Evolutionary conservation across 2,113 vertebrate species (phyloP).

Genomic region (Aix galericulata): DNA sequence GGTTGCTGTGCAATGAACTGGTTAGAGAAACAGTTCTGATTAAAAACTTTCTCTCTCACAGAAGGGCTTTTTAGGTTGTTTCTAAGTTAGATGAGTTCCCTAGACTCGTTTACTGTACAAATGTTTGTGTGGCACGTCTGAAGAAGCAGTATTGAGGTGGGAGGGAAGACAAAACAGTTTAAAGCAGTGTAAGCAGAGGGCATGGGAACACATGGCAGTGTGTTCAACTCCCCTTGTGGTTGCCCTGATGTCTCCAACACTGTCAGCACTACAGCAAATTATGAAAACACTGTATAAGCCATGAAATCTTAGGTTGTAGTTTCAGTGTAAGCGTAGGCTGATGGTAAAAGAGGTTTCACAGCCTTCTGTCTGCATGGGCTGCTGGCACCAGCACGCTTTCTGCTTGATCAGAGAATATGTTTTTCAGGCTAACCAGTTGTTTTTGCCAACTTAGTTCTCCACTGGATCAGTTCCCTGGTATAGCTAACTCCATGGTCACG

Average conservation of each 20-base stretch:
- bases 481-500: constrained; percentile 1
- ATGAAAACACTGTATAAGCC: not conserved
- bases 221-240: not conserved
- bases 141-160: not conserved
- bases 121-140: fast-evolving
- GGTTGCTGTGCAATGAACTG: not conserved
- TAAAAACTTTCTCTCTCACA: not conserved
- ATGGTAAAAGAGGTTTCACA: constrained; percentile 48
- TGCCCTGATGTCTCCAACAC: not conserved
- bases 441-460: constrained; percentile 48
- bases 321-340: constrained; percentile 40
- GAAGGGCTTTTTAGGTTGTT: not conserved
- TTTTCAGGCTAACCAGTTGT: constrained; percentile 37
- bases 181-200: not conserved
- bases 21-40: not conserved
- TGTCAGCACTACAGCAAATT: not conserved
- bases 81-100: not conserved
- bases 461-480: not conserved
- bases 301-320: not conserved
- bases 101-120: not conserved
- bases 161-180: not conserved
- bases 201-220: not conserved
- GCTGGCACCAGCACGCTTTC: constrained; percentile 23
- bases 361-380: constrained; percentile 17
- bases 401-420: not conserved